Conservation (phyloP, 2,888 invertebrate genomes). For the Lepas anatifera region DNA sequence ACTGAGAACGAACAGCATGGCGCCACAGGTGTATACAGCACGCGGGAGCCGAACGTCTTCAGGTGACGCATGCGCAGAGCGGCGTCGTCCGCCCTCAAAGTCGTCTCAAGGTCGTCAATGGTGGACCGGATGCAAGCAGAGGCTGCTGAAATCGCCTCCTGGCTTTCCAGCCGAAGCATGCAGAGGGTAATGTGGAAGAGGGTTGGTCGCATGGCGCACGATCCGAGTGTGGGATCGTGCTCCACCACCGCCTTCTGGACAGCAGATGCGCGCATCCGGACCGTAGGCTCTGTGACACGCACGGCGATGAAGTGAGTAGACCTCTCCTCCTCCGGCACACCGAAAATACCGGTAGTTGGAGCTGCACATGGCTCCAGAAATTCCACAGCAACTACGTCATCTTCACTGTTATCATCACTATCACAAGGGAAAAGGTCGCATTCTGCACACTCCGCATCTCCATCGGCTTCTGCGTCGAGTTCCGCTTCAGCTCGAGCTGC, state of each 20-base stretch:
- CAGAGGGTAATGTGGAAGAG: conserved; percentile 35
- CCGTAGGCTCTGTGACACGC: conserved; percentile 30
- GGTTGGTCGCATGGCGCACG: conserved; percentile 31
- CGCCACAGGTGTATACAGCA: conserved; percentile 33
- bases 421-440: no score
- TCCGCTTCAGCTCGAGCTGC: no score
- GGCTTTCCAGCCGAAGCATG: conserved; percentile 32
- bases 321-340: conserved; percentile 22
- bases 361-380: neutral
- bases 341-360: neutral
- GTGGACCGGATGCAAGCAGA: conserved; percentile 10
- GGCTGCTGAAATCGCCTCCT: conserved; percentile 26
- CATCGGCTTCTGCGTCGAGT: no score
- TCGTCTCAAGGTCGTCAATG: neutral
- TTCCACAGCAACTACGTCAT: conserved; percentile 13
- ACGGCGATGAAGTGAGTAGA: conserved; percentile 36
- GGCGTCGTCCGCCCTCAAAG: neutral
- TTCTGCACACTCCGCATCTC: no score
- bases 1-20: conserved; percentile 29
- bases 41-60: conserved; percentile 33
- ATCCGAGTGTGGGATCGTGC: conserved; percentile 30
- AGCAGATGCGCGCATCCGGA: conserved; percentile 28
- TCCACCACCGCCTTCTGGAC: conserved; percentile 32
- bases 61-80: conserved; percentile 27
- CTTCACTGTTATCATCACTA: conserved; percentile 15